A percentile compares a stretch with the other conserved stretches of the same genome.
These are phyloP conservation scores for Idaea aversata DNA, from an alignment of 2,888 invertebrate genomes.

Conservation along the genomic window DNA sequence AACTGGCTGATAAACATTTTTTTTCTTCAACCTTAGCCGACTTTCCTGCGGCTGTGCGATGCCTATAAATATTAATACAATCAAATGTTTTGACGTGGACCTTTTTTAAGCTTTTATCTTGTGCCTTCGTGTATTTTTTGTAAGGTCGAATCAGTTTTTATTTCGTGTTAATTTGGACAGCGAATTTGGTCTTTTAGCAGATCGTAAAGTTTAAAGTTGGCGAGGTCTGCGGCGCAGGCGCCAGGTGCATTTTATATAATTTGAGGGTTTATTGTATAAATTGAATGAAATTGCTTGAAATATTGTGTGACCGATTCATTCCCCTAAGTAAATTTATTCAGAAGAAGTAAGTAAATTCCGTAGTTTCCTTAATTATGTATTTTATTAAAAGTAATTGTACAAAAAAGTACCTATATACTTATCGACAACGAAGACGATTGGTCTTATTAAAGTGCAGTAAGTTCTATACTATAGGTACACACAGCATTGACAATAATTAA, in stretches of 20 bases:
- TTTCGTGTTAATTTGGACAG: conserved; percentile 81
- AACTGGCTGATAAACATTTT: conserved; percentile 79
- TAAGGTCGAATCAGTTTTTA: conserved; percentile 75
- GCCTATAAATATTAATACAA: conserved; percentile 81
- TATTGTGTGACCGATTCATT: not conserved
- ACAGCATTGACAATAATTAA: too few species aligned
- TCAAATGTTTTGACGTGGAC: conserved; percentile 81
- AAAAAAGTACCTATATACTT: too few species aligned
- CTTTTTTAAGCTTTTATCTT: conserved; percentile 79
- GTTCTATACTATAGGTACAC: too few species aligned
- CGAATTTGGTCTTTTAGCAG: conserved; percentile 80
- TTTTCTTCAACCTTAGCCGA: conserved; percentile 59
- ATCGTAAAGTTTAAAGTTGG: conserved; percentile 74
- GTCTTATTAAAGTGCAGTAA: too few species aligned
- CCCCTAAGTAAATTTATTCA: not conserved
- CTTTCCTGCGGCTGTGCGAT: conserved; percentile 74
- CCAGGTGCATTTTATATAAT: conserved; percentile 58
- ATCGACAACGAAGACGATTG: too few species aligned
- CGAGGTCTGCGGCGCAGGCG: conserved; percentile 47
- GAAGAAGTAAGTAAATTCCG: not conserved
- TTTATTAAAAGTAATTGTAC: too few species aligned
- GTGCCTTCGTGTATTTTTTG: conserved; percentile 76
- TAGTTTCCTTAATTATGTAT: not conserved
- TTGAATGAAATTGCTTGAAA: conserved; percentile 28
- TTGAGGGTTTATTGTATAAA: conserved; percentile 30